phyloP scores from a whole-genome alignment of 2,797 vertebrate species.

The Sus cebifrons region DNA sequence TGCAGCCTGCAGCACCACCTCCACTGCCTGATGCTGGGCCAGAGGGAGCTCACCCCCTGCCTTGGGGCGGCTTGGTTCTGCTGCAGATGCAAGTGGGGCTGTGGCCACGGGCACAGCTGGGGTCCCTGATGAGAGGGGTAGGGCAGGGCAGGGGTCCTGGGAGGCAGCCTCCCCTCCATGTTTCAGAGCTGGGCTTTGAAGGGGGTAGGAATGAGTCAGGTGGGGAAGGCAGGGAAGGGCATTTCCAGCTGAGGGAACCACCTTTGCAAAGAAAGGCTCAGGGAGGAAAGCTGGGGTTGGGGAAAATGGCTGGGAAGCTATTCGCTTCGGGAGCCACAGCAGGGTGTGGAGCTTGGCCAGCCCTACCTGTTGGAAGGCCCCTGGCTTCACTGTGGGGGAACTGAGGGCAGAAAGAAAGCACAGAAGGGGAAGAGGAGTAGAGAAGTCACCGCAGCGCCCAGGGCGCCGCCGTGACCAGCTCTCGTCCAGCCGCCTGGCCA shows the following conservation, averaged over 20 bases:
- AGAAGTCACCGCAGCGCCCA: neutral
- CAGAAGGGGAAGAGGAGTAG: neutral
- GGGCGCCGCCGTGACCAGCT: neutral
- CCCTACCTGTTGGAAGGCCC: neutral
- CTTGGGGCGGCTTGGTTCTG: neutral
- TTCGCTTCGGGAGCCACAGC: neutral
- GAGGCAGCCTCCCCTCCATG: neutral
- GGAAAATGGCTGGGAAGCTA: neutral
- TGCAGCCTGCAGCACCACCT: neutral
- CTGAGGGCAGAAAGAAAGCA: neutral
- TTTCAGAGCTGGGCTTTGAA: neutral
- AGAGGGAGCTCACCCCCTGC: neutral
- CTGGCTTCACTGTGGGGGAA: neutral
- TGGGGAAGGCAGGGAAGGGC: constrained; percentile 8
- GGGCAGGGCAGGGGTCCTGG: neutral
- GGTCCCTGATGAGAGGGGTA: neutral
- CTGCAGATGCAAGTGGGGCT: neutral
- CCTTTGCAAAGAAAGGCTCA: constrained; percentile 35
- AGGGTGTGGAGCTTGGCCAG: neutral
- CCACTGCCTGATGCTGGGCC: accelerated
- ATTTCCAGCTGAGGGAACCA: neutral
- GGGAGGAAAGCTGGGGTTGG: neutral
- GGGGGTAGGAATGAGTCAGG: neutral
- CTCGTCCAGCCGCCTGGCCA: neutral
- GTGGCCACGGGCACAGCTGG: neutral